Percentiles rank a stretch among this genome's conserved stretches.
Evolutionary conservation across 2,888 invertebrate species (phyloP).

Genomic region (Rotaria macrura): DNA sequence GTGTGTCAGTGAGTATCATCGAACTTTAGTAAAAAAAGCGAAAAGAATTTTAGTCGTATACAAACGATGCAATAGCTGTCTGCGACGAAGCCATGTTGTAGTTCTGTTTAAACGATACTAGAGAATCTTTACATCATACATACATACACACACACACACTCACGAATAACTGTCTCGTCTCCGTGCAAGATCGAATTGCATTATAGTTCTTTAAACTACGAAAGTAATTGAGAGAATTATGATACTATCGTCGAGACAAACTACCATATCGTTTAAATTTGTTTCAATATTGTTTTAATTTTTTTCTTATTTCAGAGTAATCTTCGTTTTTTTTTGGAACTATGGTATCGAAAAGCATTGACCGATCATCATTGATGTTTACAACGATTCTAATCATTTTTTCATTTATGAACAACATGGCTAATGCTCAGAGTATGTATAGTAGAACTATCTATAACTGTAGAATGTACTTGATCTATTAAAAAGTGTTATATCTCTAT

Average conservation of each 20-base stretch:
- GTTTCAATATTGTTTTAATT: background rate
- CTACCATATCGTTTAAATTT: background rate
- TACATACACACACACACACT: too few relatives aligned
- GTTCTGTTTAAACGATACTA: background rate
- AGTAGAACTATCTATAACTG: background rate
- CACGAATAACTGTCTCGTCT: background rate
- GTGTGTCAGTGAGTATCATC: background rate
- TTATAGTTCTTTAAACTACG: background rate
- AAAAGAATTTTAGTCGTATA: background rate
- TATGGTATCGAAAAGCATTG: background rate
- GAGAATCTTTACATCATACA: background rate
- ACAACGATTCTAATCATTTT: background rate
- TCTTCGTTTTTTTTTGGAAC: background rate
- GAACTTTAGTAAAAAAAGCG: background rate
- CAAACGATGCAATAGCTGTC: background rate
- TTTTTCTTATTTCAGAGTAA: background rate
- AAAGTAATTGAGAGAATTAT: background rate
- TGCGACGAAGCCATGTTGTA: background rate
- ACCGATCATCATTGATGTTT: background rate
- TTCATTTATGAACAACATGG: background rate
- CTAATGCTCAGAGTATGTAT: slow-evolving; percentile 17
- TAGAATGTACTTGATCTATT: background rate
- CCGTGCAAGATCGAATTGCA: background rate
- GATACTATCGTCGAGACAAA: background rate
- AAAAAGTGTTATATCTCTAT: too few relatives aligned